Evolutionary conservation across 1,140 invertebrate species (phyloP), one percentile per base, ranked within the genome.

Genomic region (Drosophila mauritiana): DNA sequence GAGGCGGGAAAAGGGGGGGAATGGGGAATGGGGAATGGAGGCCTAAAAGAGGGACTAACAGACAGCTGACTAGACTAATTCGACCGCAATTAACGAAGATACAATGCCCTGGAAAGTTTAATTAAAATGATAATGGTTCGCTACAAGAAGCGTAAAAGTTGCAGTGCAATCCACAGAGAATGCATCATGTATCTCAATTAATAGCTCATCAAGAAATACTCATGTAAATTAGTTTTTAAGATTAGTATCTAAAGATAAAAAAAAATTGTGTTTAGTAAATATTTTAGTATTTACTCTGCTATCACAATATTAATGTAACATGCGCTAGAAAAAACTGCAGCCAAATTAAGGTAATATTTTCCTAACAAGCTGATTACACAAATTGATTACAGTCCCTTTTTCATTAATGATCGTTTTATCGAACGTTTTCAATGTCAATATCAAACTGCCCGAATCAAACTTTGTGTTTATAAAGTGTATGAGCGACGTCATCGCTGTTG

Each of bases 341-440:
- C 8, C 7, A 7, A 27, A 6, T 7, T 27, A 27, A 10, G 31
- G 2, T 31, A 10, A 31, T 31, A 31, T 31, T 31, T 31, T 31
- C 0, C 7, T 3, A 31, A 8, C 31, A 31, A 31, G 7, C 31
- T 31, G 31, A 31, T 31, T 31, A 31, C 7, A 31, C 31, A 31
- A 31, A 31, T 10, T 7, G 8, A 13, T 13, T 39, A 13, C 3
- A 39, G 13, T 39, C 12, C 37, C 37, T 39, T 25, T 48, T 42
- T 10, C 20, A 22, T 22, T 22, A 22, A 10, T 42, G 25, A 40
- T 27, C 17, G 17, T 36, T 31, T 43, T 42, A 20, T 1, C 31
- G 31, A 52, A 17, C 12, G 10, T 31, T 31, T 54, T 69, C 49
- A 70, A 70, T 70, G 64, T 69, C 63, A 69, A 69, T 69, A 69